Evolutionary conservation across 2,888 invertebrate species (phyloP).

Genomic region (Actias luna): DNA sequence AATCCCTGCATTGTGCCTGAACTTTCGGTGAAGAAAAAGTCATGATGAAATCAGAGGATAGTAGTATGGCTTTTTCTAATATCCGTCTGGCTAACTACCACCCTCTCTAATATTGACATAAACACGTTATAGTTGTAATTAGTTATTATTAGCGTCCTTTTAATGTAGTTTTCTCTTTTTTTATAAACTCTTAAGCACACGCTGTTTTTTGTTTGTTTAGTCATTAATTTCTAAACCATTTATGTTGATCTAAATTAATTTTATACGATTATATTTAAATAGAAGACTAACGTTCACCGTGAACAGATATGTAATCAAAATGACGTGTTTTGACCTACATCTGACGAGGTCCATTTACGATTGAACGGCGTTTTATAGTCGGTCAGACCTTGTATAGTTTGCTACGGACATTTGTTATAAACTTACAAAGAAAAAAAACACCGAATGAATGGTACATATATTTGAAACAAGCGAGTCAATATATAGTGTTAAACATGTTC

Average conservation of each 20-base stretch:
- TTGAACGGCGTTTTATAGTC: background rate
- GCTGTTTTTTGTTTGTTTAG: background rate
- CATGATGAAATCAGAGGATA: too few species aligned
- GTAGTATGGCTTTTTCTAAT: too few species aligned
- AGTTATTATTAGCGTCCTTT: too few species aligned
- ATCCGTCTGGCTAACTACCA: too few species aligned
- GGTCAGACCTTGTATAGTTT: conserved; percentile 28
- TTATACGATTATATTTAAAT: background rate
- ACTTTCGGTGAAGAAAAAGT: too few species aligned
- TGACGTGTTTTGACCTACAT: conserved; percentile 6
- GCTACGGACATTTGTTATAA: conserved; percentile 15
- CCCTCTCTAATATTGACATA: too few species aligned
- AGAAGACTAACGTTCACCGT: conserved; percentile 11
- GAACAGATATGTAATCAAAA: conserved; percentile 11
- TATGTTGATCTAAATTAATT: background rate
- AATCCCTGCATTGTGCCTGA: too few species aligned
- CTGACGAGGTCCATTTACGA: conserved; percentile 5
- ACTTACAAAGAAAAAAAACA: conserved; percentile 15
- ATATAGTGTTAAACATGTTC: background rate
- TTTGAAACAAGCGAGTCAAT: background rate
- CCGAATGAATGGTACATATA: background rate
- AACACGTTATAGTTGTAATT: too few species aligned
- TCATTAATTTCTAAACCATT: background rate
- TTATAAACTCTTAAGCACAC: too few species aligned
- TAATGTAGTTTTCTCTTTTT: too few species aligned